These are phyloP conservation scores for Halocynthia roretzi DNA, from an alignment of 23 tunicate species.

Conservation along the genomic window DNA sequence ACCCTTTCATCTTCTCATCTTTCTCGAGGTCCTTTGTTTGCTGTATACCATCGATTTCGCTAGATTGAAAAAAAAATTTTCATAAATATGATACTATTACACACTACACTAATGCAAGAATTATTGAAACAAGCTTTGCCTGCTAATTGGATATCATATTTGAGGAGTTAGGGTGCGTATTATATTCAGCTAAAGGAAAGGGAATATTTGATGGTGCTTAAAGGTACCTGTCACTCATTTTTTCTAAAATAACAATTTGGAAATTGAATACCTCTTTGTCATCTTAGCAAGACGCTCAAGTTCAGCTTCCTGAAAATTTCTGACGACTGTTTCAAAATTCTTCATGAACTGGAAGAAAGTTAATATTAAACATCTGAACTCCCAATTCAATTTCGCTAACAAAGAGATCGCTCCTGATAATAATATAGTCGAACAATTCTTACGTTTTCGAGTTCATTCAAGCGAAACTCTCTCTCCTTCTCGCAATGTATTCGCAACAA, in stretches of 20 bases:
- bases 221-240: no score
- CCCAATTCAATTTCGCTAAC: no score
- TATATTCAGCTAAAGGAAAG: no score
- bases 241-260: no score
- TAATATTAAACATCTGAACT: background rate
- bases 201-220: no score
- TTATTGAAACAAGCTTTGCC: no score
- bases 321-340: slow-evolving; percentile 45
- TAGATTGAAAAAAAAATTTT: background rate
- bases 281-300: slow-evolving; percentile 25
- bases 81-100: background rate
- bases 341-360: slow-evolving; percentile 37
- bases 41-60: slow-evolving; percentile 47
- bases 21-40: slow-evolving; percentile 54
- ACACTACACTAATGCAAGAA: no score
- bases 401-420: no score
- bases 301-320: slow-evolving; percentile 45
- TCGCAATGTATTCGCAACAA: slow-evolving; percentile 34
- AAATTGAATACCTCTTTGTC: slow-evolving; percentile 28
- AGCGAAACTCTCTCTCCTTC: slow-evolving; percentile 20
- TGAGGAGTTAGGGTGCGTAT: background rate
- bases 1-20: slow-evolving; percentile 24
- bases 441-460: background rate
- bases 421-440: background rate
- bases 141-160: no score